Percentiles rank a stretch among this genome's conserved stretches.
Conservation (phyloP, 2,113 vertebrate genomes). For the Enhydra lutris region DNA sequence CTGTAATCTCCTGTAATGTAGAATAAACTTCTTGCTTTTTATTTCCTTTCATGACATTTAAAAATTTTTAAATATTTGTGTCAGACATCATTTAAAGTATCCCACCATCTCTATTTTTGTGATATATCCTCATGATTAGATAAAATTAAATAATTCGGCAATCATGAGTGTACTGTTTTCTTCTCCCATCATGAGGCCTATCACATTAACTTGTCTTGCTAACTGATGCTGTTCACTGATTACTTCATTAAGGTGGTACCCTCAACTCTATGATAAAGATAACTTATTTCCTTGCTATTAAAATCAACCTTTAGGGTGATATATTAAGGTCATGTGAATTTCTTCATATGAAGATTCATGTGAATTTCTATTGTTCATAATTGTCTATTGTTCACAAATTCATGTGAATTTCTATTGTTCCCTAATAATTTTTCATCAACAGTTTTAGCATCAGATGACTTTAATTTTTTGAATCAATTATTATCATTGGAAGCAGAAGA, state of each 20-base stretch:
- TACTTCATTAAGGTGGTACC: neutral
- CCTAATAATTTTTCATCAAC: neutral
- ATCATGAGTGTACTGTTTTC: neutral
- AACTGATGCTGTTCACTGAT: neutral
- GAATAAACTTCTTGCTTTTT: neutral
- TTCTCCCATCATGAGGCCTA: neutral
- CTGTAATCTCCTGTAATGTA: neutral
- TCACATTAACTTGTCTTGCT: neutral
- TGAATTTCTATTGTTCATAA: no score
- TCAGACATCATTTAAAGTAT: neutral
- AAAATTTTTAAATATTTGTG: neutral
- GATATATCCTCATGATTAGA: neutral
- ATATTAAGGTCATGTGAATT: neutral
- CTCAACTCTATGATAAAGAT: neutral
- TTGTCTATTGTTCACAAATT: no score
- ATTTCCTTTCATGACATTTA: neutral
- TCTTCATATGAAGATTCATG: no score
- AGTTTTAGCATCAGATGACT: neutral
- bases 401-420: neutral
- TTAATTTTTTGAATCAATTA: neutral
- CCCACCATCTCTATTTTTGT: neutral
- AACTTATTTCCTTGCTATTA: neutral
- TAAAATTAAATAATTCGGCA: neutral
- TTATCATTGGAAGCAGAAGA: neutral
- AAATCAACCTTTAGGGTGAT: neutral